phyloP scores from a whole-genome alignment of 2,888 invertebrate genomes.

The Oligia strigilis region DNA sequence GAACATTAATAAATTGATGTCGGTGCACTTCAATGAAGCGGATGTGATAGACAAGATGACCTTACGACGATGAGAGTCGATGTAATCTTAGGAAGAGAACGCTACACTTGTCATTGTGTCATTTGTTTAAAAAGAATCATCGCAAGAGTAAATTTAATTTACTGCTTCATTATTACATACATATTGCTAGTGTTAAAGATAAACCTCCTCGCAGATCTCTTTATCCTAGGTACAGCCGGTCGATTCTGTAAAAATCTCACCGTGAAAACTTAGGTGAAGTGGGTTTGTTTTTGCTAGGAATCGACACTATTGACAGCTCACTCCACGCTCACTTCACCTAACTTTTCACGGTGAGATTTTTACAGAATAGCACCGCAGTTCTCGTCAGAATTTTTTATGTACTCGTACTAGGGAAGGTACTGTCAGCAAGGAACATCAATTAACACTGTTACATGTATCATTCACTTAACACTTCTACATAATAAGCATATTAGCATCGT shows the following conservation, averaged over 20 bases:
- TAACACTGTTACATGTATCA: not conserved
- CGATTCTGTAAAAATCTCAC: too few relatives aligned
- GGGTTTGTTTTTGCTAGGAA: too few relatives aligned
- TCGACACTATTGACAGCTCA: too few relatives aligned
- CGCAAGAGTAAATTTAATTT: too few relatives aligned
- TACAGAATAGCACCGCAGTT: not conserved
- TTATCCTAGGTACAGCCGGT: not conserved
- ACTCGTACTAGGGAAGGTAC: too few relatives aligned
- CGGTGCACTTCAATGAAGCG: constrained; percentile 39
- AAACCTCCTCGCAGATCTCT: not conserved
- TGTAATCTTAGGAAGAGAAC: constrained; percentile 9
- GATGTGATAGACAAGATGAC: constrained; percentile 44
- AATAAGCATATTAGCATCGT: not conserved
- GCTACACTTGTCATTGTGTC: constrained; percentile 37
- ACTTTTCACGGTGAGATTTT: too few relatives aligned
- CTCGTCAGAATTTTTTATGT: not conserved
- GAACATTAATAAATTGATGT: not conserved
- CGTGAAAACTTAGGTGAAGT: too few relatives aligned
- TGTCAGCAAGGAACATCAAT: not conserved
- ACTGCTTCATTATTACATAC: not conserved
- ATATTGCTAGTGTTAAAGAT: not conserved
- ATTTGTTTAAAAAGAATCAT: not conserved
- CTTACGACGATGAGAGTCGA: constrained; percentile 31
- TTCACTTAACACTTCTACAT: not conserved
- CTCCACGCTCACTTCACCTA: too few relatives aligned